phyloP scores from a whole-genome alignment of 2,113 vertebrate species.

The Chloebia gouldiae region DNA sequence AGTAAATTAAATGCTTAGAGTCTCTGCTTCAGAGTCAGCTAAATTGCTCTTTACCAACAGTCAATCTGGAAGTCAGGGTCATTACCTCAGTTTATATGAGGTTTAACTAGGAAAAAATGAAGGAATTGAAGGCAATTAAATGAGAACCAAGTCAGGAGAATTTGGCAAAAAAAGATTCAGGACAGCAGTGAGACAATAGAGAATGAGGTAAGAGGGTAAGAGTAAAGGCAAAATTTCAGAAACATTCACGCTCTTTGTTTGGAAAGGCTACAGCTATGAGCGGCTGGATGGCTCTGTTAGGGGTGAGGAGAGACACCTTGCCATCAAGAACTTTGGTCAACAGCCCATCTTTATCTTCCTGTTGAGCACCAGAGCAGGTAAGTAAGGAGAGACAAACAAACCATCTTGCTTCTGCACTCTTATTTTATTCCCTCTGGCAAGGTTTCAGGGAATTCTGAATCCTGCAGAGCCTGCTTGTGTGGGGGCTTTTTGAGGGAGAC shows the following conservation, averaged over 20 bases:
- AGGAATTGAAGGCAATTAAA: background rate
- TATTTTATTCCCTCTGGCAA: background rate
- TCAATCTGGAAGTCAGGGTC: background rate
- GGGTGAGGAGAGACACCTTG: conserved; percentile 88
- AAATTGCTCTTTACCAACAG: background rate
- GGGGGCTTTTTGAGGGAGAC: background rate
- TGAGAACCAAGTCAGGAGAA: background rate
- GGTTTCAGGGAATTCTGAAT: background rate
- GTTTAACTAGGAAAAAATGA: background rate
- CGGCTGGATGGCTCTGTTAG: conserved; percentile 90
- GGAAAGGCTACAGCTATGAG: conserved; percentile 91
- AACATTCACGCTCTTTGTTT: background rate
- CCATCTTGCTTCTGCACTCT: background rate
- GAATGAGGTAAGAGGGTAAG: background rate
- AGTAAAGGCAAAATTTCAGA: background rate
- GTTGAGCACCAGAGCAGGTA: conserved; percentile 91
- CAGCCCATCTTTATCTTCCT: conserved; percentile 89
- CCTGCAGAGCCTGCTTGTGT: background rate
- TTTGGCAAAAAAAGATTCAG: background rate
- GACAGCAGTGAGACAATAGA: background rate
- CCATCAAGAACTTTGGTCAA: conserved; percentile 90
- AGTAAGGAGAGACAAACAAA: background rate
- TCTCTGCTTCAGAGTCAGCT: background rate
- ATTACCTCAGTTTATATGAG: background rate
- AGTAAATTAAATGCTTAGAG: background rate